These are phyloP conservation scores for Plecotus auritus DNA, from an alignment of 2,113 vertebrate genomes.

Conservation along the genomic window DNA sequence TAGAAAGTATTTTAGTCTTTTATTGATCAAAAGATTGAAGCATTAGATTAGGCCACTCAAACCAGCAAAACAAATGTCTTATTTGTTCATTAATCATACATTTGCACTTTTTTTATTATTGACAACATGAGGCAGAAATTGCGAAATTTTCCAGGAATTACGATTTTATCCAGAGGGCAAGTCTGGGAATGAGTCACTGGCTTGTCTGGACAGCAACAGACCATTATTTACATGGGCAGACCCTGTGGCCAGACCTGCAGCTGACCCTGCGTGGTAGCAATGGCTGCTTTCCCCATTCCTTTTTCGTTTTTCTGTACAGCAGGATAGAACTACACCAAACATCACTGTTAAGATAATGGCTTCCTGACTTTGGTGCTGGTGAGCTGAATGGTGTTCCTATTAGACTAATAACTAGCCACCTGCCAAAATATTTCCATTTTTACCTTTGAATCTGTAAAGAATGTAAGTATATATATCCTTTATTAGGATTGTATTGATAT, in stretches of 20 bases:
- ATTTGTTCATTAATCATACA: slow-evolving; percentile 42
- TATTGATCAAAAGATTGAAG: slow-evolving; percentile 53
- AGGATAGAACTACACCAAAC: background rate
- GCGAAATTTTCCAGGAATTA: slow-evolving; percentile 58
- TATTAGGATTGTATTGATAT: background rate
- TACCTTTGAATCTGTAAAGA: background rate
- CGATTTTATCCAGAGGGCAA: background rate
- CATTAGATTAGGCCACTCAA: slow-evolving; percentile 36
- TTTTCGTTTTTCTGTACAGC: slow-evolving; percentile 15
- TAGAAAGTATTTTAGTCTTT: slow-evolving; percentile 9
- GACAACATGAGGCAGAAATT: slow-evolving; percentile 37
- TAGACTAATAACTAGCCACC: background rate
- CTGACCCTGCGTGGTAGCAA: background rate
- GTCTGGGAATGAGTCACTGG: slow-evolving; percentile 42
- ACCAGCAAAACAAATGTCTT: slow-evolving; percentile 43
- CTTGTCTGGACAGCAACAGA: slow-evolving; percentile 45
- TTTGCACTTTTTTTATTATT: slow-evolving; percentile 45
- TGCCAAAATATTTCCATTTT: background rate
- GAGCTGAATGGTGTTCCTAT: background rate
- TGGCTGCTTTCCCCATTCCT: slow-evolving; percentile 10
- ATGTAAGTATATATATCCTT: background rate
- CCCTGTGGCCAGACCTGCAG: background rate
- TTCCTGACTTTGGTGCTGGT: background rate
- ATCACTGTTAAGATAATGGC: background rate
- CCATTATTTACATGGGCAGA: background rate